phyloP scores from a whole-genome alignment of 2,113 vertebrate genomes.

The Hippocampus barbouri region DNA sequence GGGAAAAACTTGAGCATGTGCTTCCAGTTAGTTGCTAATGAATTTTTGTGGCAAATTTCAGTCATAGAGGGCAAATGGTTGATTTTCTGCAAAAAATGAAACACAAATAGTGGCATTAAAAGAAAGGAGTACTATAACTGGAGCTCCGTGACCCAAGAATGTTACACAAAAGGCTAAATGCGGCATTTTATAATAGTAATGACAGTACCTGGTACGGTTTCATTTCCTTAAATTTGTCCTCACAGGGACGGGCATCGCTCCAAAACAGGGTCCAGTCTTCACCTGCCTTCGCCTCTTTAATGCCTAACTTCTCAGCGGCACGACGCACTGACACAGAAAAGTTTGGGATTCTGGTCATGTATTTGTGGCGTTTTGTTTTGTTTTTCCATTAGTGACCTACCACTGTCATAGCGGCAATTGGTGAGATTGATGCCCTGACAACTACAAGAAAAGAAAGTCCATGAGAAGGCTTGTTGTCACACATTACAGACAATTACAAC shows the following conservation, averaged over 20 bases:
- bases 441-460: neutral
- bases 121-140: neutral
- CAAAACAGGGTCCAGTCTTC: slow-evolving; percentile 11
- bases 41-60: slow-evolving; percentile 14
- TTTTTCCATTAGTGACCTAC: neutral
- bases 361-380: neutral
- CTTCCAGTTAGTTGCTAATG: slow-evolving; percentile 7
- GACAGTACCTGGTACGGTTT: slow-evolving; percentile 4
- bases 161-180: neutral
- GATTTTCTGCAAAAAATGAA: slow-evolving; percentile 8
- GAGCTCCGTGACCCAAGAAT: no score
- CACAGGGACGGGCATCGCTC: slow-evolving; percentile 3
- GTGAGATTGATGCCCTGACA: slow-evolving; percentile 8
- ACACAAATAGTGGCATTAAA: neutral
- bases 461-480: neutral
- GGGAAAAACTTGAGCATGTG: slow-evolving; percentile 13
- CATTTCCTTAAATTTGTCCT: slow-evolving; percentile 11
- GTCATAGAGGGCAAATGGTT: slow-evolving; percentile 12
- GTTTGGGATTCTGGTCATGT: neutral
- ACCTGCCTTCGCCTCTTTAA: neutral
- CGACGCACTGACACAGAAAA: neutral
- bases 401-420: slow-evolving; percentile 6
- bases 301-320: slow-evolving; percentile 3
- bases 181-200: no score
- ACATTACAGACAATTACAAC: neutral